Percentiles rank a stretch among this genome's conserved stretches.
Conservation (phyloP, 2,113 vertebrate species). For the Dromas ardeola region DNA sequence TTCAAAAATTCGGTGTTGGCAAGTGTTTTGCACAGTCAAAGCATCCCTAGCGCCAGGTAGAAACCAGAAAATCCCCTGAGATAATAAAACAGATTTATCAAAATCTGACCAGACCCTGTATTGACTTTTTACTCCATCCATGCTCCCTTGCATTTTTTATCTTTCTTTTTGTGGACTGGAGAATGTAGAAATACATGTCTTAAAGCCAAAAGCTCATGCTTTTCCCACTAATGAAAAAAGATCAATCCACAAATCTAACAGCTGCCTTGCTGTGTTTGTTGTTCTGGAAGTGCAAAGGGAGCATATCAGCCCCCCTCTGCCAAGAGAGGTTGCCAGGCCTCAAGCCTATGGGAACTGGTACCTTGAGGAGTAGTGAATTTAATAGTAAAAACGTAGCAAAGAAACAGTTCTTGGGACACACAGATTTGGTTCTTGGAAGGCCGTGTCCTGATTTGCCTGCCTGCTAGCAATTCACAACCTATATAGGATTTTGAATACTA, state of each 20-base stretch:
- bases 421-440: not conserved
- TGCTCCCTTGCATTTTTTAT: not conserved
- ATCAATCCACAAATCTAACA: not conserved
- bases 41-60: not conserved
- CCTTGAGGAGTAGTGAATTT: not conserved
- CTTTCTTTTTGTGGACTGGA: not conserved
- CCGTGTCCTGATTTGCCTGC: not conserved
- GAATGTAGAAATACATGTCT: not conserved
- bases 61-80: not conserved
- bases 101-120: not conserved
- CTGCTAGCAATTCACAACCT: not conserved
- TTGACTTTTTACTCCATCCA: not conserved
- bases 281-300: not conserved
- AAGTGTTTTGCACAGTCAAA: not conserved
- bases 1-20: not conserved
- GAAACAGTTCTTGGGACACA: not conserved
- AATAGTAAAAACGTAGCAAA: not conserved
- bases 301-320: fast-evolving
- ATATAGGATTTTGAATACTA: not conserved
- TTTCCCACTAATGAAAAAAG: not conserved
- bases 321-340: not conserved
- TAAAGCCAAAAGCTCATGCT: not conserved
- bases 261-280: not conserved
- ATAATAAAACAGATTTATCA: not conserved
- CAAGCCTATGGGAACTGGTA: not conserved